Conservation (phyloP, 2,113 vertebrate genomes). For the Coryphaenoides rupestris region DNA sequence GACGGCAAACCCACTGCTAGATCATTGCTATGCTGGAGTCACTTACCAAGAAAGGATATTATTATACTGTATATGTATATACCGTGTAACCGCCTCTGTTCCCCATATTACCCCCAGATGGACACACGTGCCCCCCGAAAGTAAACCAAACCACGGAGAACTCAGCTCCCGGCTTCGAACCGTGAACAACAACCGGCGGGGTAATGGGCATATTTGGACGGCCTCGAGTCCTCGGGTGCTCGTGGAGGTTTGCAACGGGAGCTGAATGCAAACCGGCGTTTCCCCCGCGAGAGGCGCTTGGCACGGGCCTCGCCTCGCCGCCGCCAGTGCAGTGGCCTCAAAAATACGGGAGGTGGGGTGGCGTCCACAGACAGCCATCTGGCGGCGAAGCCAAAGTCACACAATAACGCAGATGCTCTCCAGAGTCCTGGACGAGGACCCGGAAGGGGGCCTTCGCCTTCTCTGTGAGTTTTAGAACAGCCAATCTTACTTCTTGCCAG, state of each 20-base stretch:
- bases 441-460: conserved; percentile 33
- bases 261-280: conserved; percentile 52
- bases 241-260: conserved; percentile 61
- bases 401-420: conserved; percentile 55
- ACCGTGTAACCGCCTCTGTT: conserved; percentile 40
- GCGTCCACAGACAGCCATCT: conserved; percentile 52
- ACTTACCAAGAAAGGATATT: conserved; percentile 35
- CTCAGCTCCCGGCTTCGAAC: conserved; percentile 48
- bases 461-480: conserved; percentile 44
- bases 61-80: no score
- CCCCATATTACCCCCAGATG: conserved; percentile 53
- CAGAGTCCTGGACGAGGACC: conserved; percentile 34
- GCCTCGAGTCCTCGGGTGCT: conserved; percentile 53
- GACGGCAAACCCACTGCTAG: conserved; percentile 39
- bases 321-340: conserved; percentile 46
- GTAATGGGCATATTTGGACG: conserved; percentile 58
- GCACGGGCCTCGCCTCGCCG: conserved; percentile 39
- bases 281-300: conserved; percentile 37
- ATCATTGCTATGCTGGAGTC: conserved; percentile 43
- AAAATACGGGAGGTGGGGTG: conserved; percentile 49
- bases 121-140: conserved; percentile 55
- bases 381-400: conserved; percentile 35
- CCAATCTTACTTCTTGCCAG: conserved; percentile 29
- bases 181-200: conserved; percentile 42
- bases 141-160: conserved; percentile 56